These are phyloP conservation scores for Calameuta pallipes DNA, from an alignment of 2,888 invertebrate genomes.

Conservation along the genomic window DNA sequence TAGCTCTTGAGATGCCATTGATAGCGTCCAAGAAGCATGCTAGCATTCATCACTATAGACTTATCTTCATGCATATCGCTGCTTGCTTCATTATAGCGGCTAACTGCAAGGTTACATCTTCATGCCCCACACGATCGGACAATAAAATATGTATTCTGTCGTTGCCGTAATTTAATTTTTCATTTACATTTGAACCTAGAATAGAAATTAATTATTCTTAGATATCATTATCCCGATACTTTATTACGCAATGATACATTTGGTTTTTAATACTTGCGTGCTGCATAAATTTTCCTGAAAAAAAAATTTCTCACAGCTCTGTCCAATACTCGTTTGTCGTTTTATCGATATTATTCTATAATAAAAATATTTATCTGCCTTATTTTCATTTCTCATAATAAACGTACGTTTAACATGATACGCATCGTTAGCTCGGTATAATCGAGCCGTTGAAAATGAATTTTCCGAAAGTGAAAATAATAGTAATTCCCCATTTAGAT, in stretches of 20 bases:
- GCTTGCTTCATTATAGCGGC: conserved; percentile 43
- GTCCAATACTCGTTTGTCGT: neutral
- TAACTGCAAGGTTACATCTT: conserved; percentile 40
- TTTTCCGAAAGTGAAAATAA: neutral
- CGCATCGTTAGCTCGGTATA: neutral
- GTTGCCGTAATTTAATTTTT: neutral
- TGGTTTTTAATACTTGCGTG: neutral
- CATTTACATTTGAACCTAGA: neutral
- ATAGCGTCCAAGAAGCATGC: conserved; percentile 39
- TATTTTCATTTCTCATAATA: neutral
- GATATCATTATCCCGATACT: neutral
- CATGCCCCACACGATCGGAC: conserved; percentile 32
- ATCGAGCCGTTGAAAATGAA: neutral
- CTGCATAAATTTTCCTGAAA: neutral
- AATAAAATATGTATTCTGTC: neutral
- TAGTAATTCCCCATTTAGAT: neutral
- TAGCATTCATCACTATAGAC: conserved; percentile 47
- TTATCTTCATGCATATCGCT: conserved; percentile 42
- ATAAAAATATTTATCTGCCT: neutral
- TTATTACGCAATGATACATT: neutral
- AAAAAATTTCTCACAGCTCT: neutral
- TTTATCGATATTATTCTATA: neutral
- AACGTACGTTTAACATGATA: neutral
- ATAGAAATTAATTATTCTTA: neutral
- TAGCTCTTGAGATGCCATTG: conserved; percentile 41